Evolutionary conservation across 1,140 invertebrate genomes (phyloP).

Genomic region (Steinernema khuongi): DNA sequence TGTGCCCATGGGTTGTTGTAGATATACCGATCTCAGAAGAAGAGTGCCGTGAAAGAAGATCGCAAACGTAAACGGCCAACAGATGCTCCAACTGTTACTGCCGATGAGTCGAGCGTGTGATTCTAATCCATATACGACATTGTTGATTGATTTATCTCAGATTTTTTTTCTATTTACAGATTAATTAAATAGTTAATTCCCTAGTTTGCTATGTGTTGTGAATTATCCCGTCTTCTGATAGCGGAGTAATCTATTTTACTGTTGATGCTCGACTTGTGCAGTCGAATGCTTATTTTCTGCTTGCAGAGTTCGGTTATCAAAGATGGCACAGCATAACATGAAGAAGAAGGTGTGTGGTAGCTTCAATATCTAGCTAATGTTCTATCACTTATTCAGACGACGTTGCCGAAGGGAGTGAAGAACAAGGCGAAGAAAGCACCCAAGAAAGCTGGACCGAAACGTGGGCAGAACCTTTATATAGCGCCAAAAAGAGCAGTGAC

Average conservation of each 20-base stretch:
- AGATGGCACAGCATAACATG: constrained; percentile 5
- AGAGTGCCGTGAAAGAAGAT: neutral
- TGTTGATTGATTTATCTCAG: too few species aligned
- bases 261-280: too few species aligned
- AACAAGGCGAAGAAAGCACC: neutral
- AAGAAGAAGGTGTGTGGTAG: neutral
- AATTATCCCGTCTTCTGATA: too few species aligned
- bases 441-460: neutral
- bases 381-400: neutral
- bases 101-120: too few species aligned
- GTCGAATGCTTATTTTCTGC: neutral
- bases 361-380: neutral
- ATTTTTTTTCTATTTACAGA: too few species aligned
- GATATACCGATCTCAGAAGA: neutral
- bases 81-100: too few species aligned
- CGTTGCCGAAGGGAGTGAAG: constrained; percentile 1
- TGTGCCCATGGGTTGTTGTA: neutral
- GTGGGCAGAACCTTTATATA: neutral
- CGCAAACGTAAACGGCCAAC: neutral
- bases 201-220: too few species aligned
- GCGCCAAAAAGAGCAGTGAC: neutral
- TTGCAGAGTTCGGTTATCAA: neutral
- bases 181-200: too few species aligned
- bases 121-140: too few species aligned
- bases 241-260: too few species aligned